Percentiles rank a stretch among this genome's conserved stretches.
Conservation (phyloP, 2,888 invertebrate species). For the Amphipoea lucens region DNA sequence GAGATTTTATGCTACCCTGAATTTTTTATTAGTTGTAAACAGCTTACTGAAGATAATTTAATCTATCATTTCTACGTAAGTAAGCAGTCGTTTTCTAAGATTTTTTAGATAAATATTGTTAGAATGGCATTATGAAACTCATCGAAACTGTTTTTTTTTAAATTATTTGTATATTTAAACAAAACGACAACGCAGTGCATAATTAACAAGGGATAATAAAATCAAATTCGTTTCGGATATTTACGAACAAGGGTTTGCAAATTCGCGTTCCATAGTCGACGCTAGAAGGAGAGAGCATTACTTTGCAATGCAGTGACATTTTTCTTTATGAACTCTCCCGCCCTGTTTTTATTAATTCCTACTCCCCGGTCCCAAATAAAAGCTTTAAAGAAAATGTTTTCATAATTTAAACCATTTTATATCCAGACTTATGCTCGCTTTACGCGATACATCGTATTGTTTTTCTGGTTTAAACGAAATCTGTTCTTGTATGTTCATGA, state of each 20-base stretch:
- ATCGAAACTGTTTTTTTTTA: neutral
- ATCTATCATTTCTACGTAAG: neutral
- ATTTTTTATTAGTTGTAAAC: slow-evolving; percentile 9
- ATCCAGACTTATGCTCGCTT: slow-evolving; percentile 40
- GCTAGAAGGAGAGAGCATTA: slow-evolving; percentile 79
- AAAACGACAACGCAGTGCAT: slow-evolving; percentile 22
- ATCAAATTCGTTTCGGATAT: slow-evolving; percentile 48
- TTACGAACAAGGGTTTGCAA: slow-evolving; percentile 59
- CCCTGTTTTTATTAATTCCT: slow-evolving; percentile 85
- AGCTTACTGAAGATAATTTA: neutral
- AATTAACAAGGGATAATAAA: slow-evolving; percentile 30
- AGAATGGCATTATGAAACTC: neutral
- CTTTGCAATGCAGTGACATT: slow-evolving; percentile 85
- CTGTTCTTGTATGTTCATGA: slow-evolving; percentile 2
- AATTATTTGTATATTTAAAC: slow-evolving; percentile 10
- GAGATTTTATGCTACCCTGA: neutral
- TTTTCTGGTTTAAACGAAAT: slow-evolving; percentile 6
- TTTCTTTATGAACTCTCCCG: slow-evolving; percentile 85
- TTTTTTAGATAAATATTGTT: neutral
- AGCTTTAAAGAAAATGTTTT: slow-evolving; percentile 78
- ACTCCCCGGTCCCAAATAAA: slow-evolving; percentile 78
- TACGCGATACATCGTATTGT: slow-evolving; percentile 24
- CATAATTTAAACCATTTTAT: slow-evolving; percentile 64
- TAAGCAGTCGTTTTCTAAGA: neutral
- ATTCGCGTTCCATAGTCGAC: slow-evolving; percentile 63